Percentiles rank a stretch among this genome's conserved stretches.
Conservation (phyloP, 2,888 invertebrate genomes). For the Apoda limacodes region DNA sequence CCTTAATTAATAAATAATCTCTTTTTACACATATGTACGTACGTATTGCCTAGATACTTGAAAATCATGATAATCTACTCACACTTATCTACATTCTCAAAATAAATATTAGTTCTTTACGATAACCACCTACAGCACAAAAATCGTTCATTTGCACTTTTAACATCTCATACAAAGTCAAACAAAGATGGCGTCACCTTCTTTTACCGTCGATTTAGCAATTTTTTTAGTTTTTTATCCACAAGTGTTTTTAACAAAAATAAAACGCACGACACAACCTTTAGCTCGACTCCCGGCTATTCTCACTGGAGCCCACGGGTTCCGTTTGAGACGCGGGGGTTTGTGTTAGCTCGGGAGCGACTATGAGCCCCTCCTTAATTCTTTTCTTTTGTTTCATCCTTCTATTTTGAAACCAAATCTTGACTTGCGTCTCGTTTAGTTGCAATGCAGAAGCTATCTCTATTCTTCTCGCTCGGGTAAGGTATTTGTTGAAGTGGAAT, state of each 20-base stretch:
- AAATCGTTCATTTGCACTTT: slow-evolving; percentile 3
- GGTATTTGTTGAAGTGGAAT: slow-evolving; percentile 99
- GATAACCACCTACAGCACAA: too few species aligned
- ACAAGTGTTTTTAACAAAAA: neutral
- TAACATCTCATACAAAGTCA: slow-evolving; percentile 18
- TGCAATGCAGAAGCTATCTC: slow-evolving; percentile 97
- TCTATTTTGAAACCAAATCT: slow-evolving; percentile 99
- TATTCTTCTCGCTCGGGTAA: slow-evolving; percentile 95
- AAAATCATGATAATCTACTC: too few species aligned
- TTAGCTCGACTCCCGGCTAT: slow-evolving; percentile 78
- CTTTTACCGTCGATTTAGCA: slow-evolving; percentile 11
- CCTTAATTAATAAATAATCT: too few species aligned
- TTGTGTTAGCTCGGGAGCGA: slow-evolving; percentile 62
- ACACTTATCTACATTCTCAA: too few species aligned
- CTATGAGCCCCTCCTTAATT: slow-evolving; percentile 91
- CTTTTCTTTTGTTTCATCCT: slow-evolving; percentile 99
- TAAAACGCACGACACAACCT: too few species aligned
- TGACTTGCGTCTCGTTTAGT: slow-evolving; percentile 97
- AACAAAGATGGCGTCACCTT: slow-evolving; percentile 9
- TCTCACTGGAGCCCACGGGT: slow-evolving; percentile 72
- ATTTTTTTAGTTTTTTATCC: neutral
- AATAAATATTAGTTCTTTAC: too few species aligned
- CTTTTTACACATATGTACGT: too few species aligned
- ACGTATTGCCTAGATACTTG: too few species aligned
- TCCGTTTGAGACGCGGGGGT: slow-evolving; percentile 46